Evolutionary conservation across 1,140 invertebrate genomes (phyloP).

Genomic region (Scaptomyza pallida): DNA sequence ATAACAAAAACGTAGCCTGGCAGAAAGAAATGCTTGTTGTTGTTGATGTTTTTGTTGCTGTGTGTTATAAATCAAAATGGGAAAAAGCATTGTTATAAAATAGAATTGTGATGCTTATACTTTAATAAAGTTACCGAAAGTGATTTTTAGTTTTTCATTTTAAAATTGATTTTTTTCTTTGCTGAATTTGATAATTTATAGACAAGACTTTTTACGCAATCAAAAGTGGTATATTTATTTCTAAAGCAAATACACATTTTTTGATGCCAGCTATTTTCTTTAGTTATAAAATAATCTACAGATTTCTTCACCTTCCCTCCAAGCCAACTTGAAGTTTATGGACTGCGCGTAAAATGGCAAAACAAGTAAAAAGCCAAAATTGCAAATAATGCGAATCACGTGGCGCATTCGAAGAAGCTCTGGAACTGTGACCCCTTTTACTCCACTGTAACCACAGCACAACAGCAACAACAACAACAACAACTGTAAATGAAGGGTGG

Average conservation of each 20-base stretch:
- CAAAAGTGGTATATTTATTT: background rate
- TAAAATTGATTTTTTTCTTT: background rate
- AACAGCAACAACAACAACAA: slow-evolving; percentile 29
- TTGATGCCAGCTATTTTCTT: background rate
- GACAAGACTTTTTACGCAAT: background rate
- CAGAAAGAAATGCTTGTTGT: background rate
- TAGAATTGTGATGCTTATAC: background rate
- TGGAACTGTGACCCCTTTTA: slow-evolving; percentile 32
- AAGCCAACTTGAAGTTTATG: slow-evolving; percentile 37
- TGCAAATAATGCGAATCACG: slow-evolving; percentile 81
- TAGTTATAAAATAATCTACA: background rate
- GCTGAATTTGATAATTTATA: background rate
- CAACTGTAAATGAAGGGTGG: slow-evolving; percentile 33
- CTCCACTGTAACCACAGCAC: slow-evolving; percentile 22
- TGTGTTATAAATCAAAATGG: background rate
- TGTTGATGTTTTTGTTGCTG: background rate
- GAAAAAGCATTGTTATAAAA: background rate
- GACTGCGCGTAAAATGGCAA: slow-evolving; percentile 52
- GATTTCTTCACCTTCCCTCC: background rate
- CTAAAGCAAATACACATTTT: background rate
- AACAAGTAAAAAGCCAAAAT: slow-evolving; percentile 71
- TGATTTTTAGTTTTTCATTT: background rate
- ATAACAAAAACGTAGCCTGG: slow-evolving; percentile 1
- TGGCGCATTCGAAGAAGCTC: slow-evolving; percentile 53
- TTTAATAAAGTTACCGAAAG: background rate